Evolutionary conservation across 2,113 vertebrate genomes (phyloP).

Genomic region (Gadus macrocephalus): DNA sequence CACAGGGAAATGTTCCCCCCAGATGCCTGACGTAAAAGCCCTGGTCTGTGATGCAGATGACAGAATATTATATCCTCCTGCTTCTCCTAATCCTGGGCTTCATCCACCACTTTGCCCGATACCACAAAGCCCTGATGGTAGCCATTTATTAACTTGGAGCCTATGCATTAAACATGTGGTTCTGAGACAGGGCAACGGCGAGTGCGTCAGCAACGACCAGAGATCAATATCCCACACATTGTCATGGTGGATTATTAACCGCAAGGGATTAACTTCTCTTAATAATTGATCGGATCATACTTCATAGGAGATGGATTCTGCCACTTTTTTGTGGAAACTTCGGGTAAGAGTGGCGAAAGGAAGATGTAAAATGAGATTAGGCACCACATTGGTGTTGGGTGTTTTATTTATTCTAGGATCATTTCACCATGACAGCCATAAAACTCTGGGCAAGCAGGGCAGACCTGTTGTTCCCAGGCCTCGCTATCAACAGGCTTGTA

Average conservation of each 20-base stretch:
- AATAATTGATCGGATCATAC: constrained; percentile 1
- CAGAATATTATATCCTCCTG: constrained; percentile 9
- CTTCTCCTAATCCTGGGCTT: constrained; percentile 19
- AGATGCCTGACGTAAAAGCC: constrained; percentile 19
- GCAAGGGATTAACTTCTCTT: background rate
- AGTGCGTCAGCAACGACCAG: constrained; percentile 15
- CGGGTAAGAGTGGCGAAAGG: background rate
- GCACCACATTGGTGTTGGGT: background rate
- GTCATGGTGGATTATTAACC: constrained; percentile 15
- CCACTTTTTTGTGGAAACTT: background rate
- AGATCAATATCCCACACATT: constrained; percentile 2
- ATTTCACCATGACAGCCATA: constrained; percentile 20
- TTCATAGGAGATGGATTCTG: constrained; percentile 8
- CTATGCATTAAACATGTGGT: constrained; percentile 15
- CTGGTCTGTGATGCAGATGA: constrained; percentile 9
- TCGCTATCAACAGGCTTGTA: constrained; percentile 24
- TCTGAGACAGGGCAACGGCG: constrained; percentile 7
- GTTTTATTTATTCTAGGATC: background rate
- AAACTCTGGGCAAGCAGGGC: constrained; percentile 32
- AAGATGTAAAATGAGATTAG: background rate
- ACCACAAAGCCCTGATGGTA: background rate
- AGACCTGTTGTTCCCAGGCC: constrained; percentile 36
- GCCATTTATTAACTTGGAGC: constrained; percentile 24
- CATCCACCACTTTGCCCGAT: constrained; percentile 3
- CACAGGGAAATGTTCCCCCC: constrained; percentile 26